A percentile compares a stretch with the other conserved stretches of the same genome.
Conservation (phyloP, 2,113 vertebrate species). For the Misgurnus mizolepis region DNA sequence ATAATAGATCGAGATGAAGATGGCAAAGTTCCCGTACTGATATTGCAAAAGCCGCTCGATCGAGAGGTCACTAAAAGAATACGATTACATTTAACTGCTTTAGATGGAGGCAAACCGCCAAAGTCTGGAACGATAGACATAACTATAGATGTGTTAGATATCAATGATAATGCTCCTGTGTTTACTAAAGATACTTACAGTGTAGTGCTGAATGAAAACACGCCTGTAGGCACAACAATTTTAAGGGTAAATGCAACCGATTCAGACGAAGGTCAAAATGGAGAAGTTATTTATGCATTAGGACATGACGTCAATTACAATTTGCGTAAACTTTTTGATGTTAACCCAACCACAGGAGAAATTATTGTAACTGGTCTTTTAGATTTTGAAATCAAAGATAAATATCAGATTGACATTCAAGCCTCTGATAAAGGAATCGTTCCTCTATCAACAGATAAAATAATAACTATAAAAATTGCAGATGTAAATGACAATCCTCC, state of each 20-base stretch:
- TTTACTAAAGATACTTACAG: conserved; percentile 51
- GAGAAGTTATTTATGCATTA: conserved; percentile 66
- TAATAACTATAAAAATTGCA: conserved; percentile 61
- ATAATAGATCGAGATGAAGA: conserved; percentile 54
- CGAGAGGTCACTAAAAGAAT: conserved; percentile 55
- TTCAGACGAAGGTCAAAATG: conserved; percentile 65
- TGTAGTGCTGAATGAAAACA: conserved; percentile 46
- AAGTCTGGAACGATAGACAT: conserved; percentile 43
- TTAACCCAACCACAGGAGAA: conserved; percentile 60
- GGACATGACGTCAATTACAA: conserved; percentile 58
- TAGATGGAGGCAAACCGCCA: conserved; percentile 50
- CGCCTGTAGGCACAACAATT: conserved; percentile 46
- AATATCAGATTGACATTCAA: conserved; percentile 67
- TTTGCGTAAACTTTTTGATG: conserved; percentile 58
- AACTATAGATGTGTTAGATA: conserved; percentile 46
- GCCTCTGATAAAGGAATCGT: conserved; percentile 63
- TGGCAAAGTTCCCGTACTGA: conserved; percentile 60
- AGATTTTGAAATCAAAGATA: conserved; percentile 67
- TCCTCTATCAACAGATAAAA: conserved; percentile 56
- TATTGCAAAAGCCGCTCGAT: conserved; percentile 60
- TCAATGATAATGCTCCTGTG: conserved; percentile 54
- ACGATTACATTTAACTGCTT: conserved; percentile 7
- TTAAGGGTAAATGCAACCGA: conserved; percentile 69
- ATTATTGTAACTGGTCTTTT: conserved; percentile 61
- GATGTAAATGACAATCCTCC: conserved; percentile 79